A percentile compares a stretch with the other conserved stretches of the same genome.
These are phyloP conservation scores for Tachysurus fulvidraco DNA, from an alignment of 2,113 vertebrate genomes.

Conservation along the genomic window DNA sequence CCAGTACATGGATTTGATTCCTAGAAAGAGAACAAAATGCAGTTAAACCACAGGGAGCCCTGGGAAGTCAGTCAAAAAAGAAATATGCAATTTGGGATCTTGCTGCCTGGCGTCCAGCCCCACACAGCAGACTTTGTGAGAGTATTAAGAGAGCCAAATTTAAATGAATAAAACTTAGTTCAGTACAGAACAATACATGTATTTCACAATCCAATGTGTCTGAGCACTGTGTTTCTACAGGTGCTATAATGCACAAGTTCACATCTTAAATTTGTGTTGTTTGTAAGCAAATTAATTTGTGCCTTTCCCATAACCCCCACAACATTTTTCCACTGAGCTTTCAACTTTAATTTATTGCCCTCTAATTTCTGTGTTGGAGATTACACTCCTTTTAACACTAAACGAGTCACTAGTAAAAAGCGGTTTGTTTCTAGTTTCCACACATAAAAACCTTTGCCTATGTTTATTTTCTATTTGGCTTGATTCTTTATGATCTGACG, in stretches of 20 bases:
- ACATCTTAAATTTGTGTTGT: background rate
- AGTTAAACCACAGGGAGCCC: slow-evolving; percentile 45
- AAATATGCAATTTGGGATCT: slow-evolving; percentile 39
- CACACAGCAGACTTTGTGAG: slow-evolving; percentile 33
- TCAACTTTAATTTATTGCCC: slow-evolving; percentile 25
- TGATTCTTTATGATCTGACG: background rate
- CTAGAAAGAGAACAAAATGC: slow-evolving; percentile 51
- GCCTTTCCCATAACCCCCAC: background rate
- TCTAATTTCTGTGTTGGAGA: slow-evolving; percentile 14
- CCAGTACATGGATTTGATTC: slow-evolving; percentile 34
- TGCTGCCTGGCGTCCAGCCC: slow-evolving; percentile 37
- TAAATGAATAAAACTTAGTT: slow-evolving; percentile 26
- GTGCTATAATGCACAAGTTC: background rate
- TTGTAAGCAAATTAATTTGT: slow-evolving; percentile 20
- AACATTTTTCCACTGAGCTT: slow-evolving; percentile 22
- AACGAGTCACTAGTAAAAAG: slow-evolving; percentile 10
- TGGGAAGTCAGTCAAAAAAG: slow-evolving; percentile 51
- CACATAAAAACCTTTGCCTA: background rate
- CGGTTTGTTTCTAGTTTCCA: slow-evolving; percentile 5
- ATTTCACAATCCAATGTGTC: slow-evolving; percentile 21
- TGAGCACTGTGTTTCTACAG: background rate
- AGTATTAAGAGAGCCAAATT: slow-evolving; percentile 29
- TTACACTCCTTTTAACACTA: background rate
- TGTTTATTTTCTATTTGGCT: background rate
- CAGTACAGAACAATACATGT: slow-evolving; percentile 35